These are phyloP conservation scores for Ochotona princeps DNA, from an alignment of 2,113 vertebrate genomes.

Conservation along the genomic window DNA sequence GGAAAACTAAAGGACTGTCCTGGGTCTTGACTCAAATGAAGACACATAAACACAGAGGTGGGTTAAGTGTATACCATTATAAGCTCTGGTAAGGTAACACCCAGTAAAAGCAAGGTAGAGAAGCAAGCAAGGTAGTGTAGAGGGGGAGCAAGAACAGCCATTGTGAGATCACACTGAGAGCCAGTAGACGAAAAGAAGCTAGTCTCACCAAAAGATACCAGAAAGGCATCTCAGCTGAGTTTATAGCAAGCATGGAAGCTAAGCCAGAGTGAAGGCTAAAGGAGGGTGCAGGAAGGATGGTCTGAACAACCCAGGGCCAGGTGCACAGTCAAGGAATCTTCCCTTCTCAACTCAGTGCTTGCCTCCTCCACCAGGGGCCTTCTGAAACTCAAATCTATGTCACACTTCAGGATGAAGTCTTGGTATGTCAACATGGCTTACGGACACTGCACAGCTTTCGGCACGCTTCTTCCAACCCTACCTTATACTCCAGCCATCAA, in stretches of 20 bases:
- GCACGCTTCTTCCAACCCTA: not conserved
- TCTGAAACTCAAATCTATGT: not conserved
- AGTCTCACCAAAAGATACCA: not conserved
- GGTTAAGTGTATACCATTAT: not conserved
- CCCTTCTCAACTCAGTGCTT: not conserved
- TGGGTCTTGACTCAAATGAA: not conserved
- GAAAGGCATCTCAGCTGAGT: not conserved
- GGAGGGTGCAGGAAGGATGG: not conserved
- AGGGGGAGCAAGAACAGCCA: not conserved
- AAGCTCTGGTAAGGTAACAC: not conserved
- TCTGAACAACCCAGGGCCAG: too few relatives aligned
- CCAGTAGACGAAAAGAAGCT: not conserved
- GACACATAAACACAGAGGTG: not conserved
- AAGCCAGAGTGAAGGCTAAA: not conserved
- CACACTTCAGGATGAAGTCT: not conserved
- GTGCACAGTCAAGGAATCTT: rapidly evolving
- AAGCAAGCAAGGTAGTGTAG: not conserved
- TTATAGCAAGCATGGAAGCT: not conserved
- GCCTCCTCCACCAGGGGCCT: not conserved
- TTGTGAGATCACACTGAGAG: not conserved
- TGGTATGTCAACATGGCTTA: not conserved
- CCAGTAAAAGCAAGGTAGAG: not conserved
- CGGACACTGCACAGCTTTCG: not conserved
- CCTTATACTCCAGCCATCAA: not conserved
- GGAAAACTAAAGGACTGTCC: not conserved